Conservation (phyloP, 2,888 invertebrate species). For the Furcula furcula region DNA sequence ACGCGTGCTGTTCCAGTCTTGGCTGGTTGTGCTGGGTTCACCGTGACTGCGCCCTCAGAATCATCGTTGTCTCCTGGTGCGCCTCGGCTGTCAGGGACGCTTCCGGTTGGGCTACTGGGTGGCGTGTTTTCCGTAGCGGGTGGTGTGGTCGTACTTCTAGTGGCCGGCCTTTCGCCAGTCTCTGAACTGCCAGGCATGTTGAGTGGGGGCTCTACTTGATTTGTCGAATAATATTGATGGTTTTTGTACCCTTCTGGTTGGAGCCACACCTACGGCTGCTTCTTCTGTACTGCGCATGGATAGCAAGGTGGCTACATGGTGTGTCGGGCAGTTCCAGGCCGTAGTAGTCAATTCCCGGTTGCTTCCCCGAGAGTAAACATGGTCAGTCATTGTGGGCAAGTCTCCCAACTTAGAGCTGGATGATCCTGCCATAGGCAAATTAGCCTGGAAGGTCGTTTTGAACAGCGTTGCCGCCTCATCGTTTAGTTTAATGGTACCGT, state of each 20-base stretch:
- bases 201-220: neutral
- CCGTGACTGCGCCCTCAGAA: no score
- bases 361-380: neutral
- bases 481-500: neutral
- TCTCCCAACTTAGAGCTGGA: neutral
- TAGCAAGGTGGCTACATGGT: no score
- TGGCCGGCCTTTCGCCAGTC: no score
- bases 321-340: neutral
- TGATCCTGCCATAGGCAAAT: constrained; percentile 1
- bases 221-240: no score
- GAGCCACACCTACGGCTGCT: no score
- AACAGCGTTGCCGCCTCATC: neutral
- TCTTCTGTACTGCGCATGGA: no score
- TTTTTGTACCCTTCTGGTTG: no score
- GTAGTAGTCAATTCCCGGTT: neutral
- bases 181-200: constrained; percentile 1
- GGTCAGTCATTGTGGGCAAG: neutral
- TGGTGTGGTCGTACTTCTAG: neutral
- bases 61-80: no score
- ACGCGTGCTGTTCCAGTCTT: neutral
- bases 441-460: constrained; percentile 1
- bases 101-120: no score
- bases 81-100: no score
- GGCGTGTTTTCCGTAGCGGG: neutral
- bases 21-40: no score